These are phyloP conservation scores for Tricholauxania praeusta DNA, from an alignment of 2,888 invertebrate genomes.

Conservation along the genomic window DNA sequence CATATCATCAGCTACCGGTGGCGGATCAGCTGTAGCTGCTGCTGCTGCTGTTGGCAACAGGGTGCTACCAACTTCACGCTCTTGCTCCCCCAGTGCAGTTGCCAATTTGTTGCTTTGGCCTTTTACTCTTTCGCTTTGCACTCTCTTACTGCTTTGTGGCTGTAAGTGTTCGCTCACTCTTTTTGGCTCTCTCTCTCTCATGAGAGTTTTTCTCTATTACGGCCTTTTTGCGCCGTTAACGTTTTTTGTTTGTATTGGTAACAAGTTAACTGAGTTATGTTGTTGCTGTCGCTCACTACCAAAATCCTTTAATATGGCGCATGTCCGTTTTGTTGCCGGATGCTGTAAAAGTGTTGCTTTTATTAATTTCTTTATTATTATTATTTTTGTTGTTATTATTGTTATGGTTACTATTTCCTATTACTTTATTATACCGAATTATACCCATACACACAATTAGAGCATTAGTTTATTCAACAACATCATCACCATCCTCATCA, in stretches of 20 bases:
- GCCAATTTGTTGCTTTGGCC: background rate
- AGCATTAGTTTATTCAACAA: too few species aligned
- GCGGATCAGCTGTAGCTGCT: background rate
- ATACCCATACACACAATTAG: background rate
- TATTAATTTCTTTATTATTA: constrained; percentile 39
- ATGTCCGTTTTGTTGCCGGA: constrained; percentile 53
- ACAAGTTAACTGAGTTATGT: constrained; percentile 16
- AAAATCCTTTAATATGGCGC: constrained; percentile 49
- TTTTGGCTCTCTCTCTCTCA: constrained; percentile 36
- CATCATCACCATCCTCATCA: too few species aligned
- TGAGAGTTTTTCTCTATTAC: constrained; percentile 2
- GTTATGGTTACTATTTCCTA: constrained; percentile 42
- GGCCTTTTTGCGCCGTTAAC: constrained; percentile 37
- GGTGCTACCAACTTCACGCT: constrained; percentile 6
- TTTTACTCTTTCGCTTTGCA: constrained; percentile 14
- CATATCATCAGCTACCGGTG: constrained; percentile 50
- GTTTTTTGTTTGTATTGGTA: constrained; percentile 44
- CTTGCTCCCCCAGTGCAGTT: constrained; percentile 14
- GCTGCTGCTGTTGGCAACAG: constrained; percentile 25
- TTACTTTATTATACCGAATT: constrained; percentile 46
- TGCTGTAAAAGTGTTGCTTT: constrained; percentile 33
- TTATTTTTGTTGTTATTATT: constrained; percentile 42
- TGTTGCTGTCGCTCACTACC: constrained; percentile 41
- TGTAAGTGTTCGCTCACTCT: constrained; percentile 34
- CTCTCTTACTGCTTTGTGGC: constrained; percentile 19